phyloP scores from a whole-genome alignment of 2,113 vertebrate species.

The Macrotis lagotis region DNA sequence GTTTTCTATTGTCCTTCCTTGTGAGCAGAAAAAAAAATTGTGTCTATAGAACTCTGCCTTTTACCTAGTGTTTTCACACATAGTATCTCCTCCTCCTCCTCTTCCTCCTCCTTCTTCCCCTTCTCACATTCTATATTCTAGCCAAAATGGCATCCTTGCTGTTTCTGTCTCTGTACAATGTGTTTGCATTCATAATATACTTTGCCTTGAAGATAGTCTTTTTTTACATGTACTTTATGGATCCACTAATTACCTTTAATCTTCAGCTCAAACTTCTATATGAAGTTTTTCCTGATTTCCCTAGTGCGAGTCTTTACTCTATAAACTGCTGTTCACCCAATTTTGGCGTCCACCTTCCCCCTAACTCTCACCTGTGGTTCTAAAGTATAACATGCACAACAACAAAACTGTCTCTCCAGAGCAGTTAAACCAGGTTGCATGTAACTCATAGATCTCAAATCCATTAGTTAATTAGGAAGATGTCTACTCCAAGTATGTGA shows the following conservation, averaged over 20 bases:
- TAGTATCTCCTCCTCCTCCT: not conserved
- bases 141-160: not conserved
- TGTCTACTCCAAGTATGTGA: not conserved
- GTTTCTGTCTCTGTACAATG: not conserved
- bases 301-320: not conserved
- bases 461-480: not conserved
- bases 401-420: not conserved
- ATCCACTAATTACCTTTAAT: not conserved
- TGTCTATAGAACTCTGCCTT: not conserved
- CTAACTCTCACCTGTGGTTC: not conserved
- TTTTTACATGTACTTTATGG: not conserved
- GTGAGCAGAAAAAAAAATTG: not conserved
- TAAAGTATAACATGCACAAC: too few species aligned
- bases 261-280: not conserved
- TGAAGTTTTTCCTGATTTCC: not conserved
- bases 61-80: not conserved
- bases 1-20: slow-evolving; percentile 47
- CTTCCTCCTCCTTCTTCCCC: too few species aligned
- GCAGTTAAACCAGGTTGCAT: not conserved
- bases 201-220: not conserved
- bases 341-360: not conserved
- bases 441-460: not conserved
- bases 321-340: not conserved
- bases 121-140: not conserved
- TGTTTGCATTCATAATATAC: not conserved